Base-by-base conservation (phyloP, 2,113 vertebrate genomes). In the Probosciger aterrimus region DNA sequence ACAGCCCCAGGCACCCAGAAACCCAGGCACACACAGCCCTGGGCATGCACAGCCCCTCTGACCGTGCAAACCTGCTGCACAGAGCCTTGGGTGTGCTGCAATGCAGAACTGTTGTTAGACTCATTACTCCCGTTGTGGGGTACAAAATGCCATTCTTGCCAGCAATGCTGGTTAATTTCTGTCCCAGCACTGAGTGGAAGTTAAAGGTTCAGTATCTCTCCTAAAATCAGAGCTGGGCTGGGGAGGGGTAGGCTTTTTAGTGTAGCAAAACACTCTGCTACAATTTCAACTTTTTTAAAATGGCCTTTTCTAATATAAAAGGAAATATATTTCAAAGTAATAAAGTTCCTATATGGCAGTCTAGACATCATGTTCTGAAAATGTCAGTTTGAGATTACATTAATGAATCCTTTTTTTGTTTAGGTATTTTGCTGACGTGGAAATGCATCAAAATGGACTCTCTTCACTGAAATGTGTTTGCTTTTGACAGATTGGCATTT, bases 51-150 rank as follows among this genome's bases (percentile, higher is more conserved):
- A 17, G 27, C 41, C 63, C 63, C 43, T 44, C 39, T 9, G 63
- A 17, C 62, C 4, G 14, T 25, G 75, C 43, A 28, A 7, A 20
- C 53, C 2, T 28, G 53, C 27, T 43, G 62, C 35, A 2, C 37
- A 9, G 50, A 62, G 41, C 52, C 41, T 7, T 3, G 24, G 19
- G 47, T 8, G 37, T 18, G 52, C 60, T 46, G 59, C 64, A 9
- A 10, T 13, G 43, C 74, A 30, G 44, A 23, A 5, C 15, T 14
- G 35, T 47, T 19, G 22, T 18, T 12, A 13, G 55, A 22, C 16
- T 16, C 39, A 2, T 37, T 16, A 9, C 57, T 28, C 27, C 59
- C 2, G 1, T 6, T 3, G 22, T 3, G 0, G 49, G 57, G 14
- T 20, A 77, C 31, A 13, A 43, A 41, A 23, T 7, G 23, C 27